Evolutionary conservation across 2,888 invertebrate genomes (phyloP).

Genomic region (Cheilosia vulpina): DNA sequence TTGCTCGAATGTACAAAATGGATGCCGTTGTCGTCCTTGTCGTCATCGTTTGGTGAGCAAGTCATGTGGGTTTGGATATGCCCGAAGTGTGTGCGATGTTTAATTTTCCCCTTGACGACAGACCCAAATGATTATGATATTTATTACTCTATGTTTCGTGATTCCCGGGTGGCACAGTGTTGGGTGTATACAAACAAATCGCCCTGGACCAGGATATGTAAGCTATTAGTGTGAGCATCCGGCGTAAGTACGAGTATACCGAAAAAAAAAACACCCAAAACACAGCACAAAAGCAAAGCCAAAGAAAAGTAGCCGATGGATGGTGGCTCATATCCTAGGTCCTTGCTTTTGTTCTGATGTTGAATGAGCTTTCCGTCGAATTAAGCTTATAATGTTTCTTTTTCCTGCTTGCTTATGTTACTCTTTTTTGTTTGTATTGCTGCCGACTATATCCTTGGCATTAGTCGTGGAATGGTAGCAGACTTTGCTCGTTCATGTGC

Average conservation of each 20-base stretch:
- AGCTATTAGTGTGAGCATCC: conserved; percentile 28
- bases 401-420: conserved; percentile 3
- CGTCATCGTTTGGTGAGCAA: background rate
- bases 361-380: conserved; percentile 54
- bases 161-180: background rate
- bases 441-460: conserved; percentile 32
- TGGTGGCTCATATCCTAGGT: conserved; percentile 38
- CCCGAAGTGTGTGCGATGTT: conserved; percentile 13
- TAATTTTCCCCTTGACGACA: conserved; percentile 36
- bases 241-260: background rate
- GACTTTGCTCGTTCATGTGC: background rate
- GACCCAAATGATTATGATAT: conserved; percentile 42
- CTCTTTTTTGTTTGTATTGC: background rate
- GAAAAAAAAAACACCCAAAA: background rate
- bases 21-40: too few relatives aligned
- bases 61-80: background rate
- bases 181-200: conserved; percentile 15
- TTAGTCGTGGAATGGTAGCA: conserved; percentile 17
- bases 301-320: conserved; percentile 6
- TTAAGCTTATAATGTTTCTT: conserved; percentile 37
- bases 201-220: background rate
- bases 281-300: background rate
- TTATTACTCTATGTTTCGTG: conserved; percentile 43
- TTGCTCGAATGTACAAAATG: background rate
- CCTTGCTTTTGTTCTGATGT: conserved; percentile 33